Evolutionary conservation across 2,888 invertebrate species (phyloP), one percentile per base, ranked within the genome.

Genomic region (Campaea margaritaria): DNA sequence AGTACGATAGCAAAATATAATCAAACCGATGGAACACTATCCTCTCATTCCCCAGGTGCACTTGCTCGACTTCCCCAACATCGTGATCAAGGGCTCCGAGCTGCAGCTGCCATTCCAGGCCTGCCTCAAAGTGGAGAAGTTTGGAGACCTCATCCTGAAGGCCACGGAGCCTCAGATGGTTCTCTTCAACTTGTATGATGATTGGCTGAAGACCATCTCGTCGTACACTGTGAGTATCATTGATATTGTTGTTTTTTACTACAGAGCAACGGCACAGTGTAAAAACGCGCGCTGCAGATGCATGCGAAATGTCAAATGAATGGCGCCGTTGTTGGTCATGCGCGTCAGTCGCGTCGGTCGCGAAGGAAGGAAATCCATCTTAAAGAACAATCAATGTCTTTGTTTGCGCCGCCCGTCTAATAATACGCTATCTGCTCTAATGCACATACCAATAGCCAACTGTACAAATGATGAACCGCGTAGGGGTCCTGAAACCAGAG

Each of bases 161-260:
- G 99, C 99, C 0, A 99, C 99, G 0, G 99, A 99, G 82, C 99
- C 99, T 0, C 99, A 99, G 91, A 99, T 99, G 99, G 99, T 99
- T 43, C 93, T 99, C 31, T 99, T 99, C 93, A 99, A 99, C 91
- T 93, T 99, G 48, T 99, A 99, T 78, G 99, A 99, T 79, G 99
- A 99, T 87, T 99, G 99, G 99, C 93, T 99, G 58, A 99, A 99
- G 87, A 99, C 99, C 0, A 99, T 99, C 76, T 99, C 99, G 0
- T 99, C 99, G 0, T 99, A 99, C 84, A 99, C 99, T 2, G 96
- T 95, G 72, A 91, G 92, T 79, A 54, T 21, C 5, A 5, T 21
- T 21, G 21, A 21, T 21, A 21, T 5, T 21, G 21, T 21, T n/a
- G 5, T 21, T 21, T 21, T 21, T 2, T 21, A 21, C 5, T 21